Base-by-base conservation (phyloP, 2,797 vertebrate species). In the Clarias pachynema region DNA sequence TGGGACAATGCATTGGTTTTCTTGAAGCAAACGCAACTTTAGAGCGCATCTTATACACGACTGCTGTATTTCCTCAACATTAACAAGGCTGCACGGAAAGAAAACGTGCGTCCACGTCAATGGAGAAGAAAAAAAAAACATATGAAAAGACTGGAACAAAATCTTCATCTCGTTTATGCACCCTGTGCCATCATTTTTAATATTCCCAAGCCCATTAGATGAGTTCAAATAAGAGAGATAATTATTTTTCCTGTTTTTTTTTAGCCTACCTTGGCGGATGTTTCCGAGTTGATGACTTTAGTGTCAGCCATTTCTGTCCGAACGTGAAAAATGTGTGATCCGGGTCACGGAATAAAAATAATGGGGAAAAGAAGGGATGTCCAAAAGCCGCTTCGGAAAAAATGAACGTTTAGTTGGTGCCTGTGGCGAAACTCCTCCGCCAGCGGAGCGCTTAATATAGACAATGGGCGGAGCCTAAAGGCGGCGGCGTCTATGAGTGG, bases 271-370 rank as follows among this genome's bases (percentile, higher is more conserved):
- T 93, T 93, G 29, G 89, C 87, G 86, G 91, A 88, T 84, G 89
- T 89, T 87, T 93, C 92, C 88, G 86, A 90, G 89, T 88, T 93
- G 86, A 89, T 92, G 85, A 93, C 91, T 92, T 93, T 92, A 88
- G 91, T 91, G 89, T 93, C 92, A 88, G 92, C 90, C 92, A 93
- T 93, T 89, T 92, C 88, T 90, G 70, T 80, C 74, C 89, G 60
- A 84, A 86, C 14, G 75, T 89, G 85, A 86, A 72, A 85, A 89
- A 62, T 37, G 8, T 90, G 86, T 88, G 86, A 83, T 88, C 70
- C 63, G 83, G 83, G 85, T 89, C 83, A 85, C 87, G 63, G 87
- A 81, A 83, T 82, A 89, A 93, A 53, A 90, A 87, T 62, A 81
- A 87, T 90, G 83, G 89, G 44, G 49, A 14, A 53, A 87, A 86